phyloP scores from a whole-genome alignment of 2,113 vertebrate genomes.

The Gila orcuttii region DNA sequence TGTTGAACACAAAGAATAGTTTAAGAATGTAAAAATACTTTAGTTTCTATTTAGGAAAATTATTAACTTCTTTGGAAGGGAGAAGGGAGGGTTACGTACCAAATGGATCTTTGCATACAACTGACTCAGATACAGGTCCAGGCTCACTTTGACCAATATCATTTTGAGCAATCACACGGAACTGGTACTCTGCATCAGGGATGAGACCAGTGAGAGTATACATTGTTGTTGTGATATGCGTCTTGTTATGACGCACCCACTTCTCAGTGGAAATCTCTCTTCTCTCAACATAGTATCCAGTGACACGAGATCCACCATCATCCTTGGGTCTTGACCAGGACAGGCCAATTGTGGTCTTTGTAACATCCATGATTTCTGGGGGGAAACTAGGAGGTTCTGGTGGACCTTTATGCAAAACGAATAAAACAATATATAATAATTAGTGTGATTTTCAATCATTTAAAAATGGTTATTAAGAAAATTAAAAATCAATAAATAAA shows the following conservation, averaged over 20 bases:
- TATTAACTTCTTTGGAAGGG: not conserved
- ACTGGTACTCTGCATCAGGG: slow-evolving; percentile 95
- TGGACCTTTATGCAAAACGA: slow-evolving; percentile 76
- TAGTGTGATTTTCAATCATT: not conserved
- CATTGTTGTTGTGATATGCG: slow-evolving; percentile 98
- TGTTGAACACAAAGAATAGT: slow-evolving; percentile 64
- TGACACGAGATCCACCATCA: slow-evolving; percentile 94
- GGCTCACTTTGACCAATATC: slow-evolving; percentile 93
- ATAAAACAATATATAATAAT: not conserved
- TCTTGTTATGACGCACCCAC: slow-evolving; percentile 96
- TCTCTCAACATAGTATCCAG: slow-evolving; percentile 95
- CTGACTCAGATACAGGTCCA: slow-evolving; percentile 87
- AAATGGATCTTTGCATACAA: slow-evolving; percentile 98
- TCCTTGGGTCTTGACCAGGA: slow-evolving; percentile 96
- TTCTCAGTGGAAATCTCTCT: slow-evolving; percentile 95
- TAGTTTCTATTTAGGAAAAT: not conserved
- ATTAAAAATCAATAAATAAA: not conserved
- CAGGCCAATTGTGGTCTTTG: slow-evolving; percentile 88
- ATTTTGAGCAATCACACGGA: slow-evolving; percentile 95
- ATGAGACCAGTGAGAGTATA: slow-evolving; percentile 93
- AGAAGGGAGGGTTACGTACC: slow-evolving; percentile 78
- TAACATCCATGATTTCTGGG: slow-evolving; percentile 93
- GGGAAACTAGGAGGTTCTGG: slow-evolving; percentile 95
- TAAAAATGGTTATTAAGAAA: not conserved
- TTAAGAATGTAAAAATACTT: not conserved